phyloP scores from a whole-genome alignment of 1,140 invertebrate species.

The Diabrotica undecimpunctata region DNA sequence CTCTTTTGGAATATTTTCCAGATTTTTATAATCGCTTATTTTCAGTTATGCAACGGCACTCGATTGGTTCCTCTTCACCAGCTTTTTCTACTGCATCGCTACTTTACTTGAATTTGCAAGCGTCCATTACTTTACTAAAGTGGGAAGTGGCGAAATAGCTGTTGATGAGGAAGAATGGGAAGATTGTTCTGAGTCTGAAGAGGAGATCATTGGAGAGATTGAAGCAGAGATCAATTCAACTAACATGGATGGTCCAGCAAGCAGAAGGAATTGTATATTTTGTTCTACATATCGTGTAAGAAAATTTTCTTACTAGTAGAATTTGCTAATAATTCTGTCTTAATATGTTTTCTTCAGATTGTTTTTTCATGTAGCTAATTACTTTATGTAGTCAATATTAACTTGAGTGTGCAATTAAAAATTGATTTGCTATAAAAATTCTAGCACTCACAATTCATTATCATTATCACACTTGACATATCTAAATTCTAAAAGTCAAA shows the following conservation, averaged over 20 bases:
- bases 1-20: too few relatives aligned
- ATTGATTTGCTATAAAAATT: too few relatives aligned
- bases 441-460: too few relatives aligned
- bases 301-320: background rate
- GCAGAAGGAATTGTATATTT: slow-evolving; percentile 54
- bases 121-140: slow-evolving; percentile 77
- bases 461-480: too few relatives aligned
- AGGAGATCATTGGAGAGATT: slow-evolving; percentile 50
- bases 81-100: slow-evolving; percentile 90
- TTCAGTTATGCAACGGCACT: slow-evolving; percentile 77
- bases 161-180: slow-evolving; percentile 77
- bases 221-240: slow-evolving; percentile 28
- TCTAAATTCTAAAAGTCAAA: background rate
- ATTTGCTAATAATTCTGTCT: too few relatives aligned
- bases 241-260: slow-evolving; percentile 13
- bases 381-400: too few relatives aligned
- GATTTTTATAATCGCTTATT: background rate
- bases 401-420: too few relatives aligned
- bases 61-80: slow-evolving; percentile 91
- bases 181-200: slow-evolving; percentile 54
- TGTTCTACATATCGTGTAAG: slow-evolving; percentile 61
- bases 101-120: slow-evolving; percentile 90
- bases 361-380: too few relatives aligned
- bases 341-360: too few relatives aligned
- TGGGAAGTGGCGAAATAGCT: slow-evolving; percentile 77